A percentile compares a stretch with the other conserved stretches of the same genome.
Conservation (phyloP, 2,888 invertebrate genomes). For the Octodonta nipae region DNA sequence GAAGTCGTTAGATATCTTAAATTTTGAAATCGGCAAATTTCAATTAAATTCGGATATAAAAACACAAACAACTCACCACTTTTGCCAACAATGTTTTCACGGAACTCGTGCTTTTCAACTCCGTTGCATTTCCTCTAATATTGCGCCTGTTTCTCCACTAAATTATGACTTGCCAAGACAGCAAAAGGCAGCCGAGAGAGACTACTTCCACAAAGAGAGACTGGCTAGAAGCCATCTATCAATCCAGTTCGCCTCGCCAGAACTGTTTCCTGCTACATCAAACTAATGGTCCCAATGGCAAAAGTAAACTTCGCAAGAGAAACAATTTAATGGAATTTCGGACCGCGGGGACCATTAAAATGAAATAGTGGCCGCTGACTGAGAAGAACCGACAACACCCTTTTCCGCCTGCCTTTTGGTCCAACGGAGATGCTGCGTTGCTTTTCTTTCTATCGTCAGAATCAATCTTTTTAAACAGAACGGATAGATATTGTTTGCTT, state of each 20-base stretch:
- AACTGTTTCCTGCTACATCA: slow-evolving; percentile 41
- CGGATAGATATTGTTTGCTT: slow-evolving; percentile 32
- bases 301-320: slow-evolving; percentile 38
- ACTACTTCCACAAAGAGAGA: slow-evolving; percentile 6
- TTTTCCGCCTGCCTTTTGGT: slow-evolving; percentile 8
- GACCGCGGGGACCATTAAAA: slow-evolving; percentile 44
- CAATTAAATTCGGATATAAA: too few relatives aligned
- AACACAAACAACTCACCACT: too few relatives aligned
- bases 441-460: slow-evolving; percentile 18
- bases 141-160: slow-evolving; percentile 11
- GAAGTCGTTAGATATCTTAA: too few relatives aligned
- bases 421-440: slow-evolving; percentile 4
- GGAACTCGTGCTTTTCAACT: too few relatives aligned
- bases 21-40: too few relatives aligned
- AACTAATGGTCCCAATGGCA: slow-evolving; percentile 39
- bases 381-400: slow-evolving; percentile 19
- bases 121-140: too few relatives aligned
- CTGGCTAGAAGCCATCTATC: slow-evolving; percentile 1
- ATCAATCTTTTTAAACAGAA: slow-evolving; percentile 32
- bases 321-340: slow-evolving; percentile 46
- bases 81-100: too few relatives aligned
- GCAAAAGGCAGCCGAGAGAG: slow-evolving; percentile 32
- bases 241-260: slow-evolving; percentile 21
- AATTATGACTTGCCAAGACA: slow-evolving; percentile 31
- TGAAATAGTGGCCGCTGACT: slow-evolving; percentile 38